Evolutionary conservation across 2,888 invertebrate species (phyloP).

Genomic region (Barypeithes pellucidus): DNA sequence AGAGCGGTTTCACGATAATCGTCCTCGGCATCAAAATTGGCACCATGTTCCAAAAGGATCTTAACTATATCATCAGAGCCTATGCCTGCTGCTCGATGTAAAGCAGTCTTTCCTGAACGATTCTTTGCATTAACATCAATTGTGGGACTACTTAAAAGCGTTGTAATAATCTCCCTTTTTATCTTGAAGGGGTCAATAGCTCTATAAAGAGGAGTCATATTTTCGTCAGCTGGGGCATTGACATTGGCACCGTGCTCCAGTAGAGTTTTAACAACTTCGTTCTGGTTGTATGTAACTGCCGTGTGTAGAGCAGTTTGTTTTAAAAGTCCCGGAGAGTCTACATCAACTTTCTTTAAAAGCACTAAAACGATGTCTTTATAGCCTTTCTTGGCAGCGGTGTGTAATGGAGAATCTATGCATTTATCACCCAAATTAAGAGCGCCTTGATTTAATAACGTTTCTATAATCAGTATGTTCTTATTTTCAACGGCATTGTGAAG

Average conservation of each 20-base stretch:
- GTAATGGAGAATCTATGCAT: too few relatives aligned
- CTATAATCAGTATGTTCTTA: background rate
- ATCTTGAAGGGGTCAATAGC: too few relatives aligned
- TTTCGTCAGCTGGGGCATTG: background rate
- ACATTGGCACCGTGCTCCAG: background rate
- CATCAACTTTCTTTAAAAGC: background rate
- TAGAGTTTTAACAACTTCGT: background rate
- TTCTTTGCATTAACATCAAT: background rate
- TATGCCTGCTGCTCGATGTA: too few relatives aligned
- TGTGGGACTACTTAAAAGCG: background rate
- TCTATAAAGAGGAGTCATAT: background rate
- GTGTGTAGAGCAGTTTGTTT: background rate
- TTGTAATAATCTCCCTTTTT: background rate
- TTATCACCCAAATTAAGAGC: background rate
- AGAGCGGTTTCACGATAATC: too few relatives aligned
- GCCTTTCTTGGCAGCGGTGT: background rate
- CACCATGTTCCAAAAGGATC: too few relatives aligned
- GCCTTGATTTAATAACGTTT: background rate
- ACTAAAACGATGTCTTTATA: background rate
- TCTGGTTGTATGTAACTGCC: background rate
- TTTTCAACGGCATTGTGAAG: background rate
- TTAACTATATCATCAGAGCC: too few relatives aligned
- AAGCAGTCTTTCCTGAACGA: background rate
- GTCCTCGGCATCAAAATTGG: too few relatives aligned
- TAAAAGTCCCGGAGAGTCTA: background rate